Percentiles rank a stretch among this genome's conserved stretches.
Evolutionary conservation across 2,797 vertebrate species (phyloP).

Genomic region (Bradypodion pumilum): DNA sequence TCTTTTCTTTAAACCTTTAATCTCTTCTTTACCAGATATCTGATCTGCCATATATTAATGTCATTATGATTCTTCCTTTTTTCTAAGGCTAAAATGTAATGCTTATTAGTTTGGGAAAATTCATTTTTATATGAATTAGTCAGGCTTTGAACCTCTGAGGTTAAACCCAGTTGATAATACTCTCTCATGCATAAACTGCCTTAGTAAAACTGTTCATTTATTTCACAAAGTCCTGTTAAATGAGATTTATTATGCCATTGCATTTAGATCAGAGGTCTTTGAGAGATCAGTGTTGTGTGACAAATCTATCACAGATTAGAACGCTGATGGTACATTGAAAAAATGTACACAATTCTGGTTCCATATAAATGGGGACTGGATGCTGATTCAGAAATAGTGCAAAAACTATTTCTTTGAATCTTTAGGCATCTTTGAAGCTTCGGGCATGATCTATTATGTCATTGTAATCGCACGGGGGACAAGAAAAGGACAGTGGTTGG

Average conservation of each 20-base stretch:
- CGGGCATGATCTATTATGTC: neutral
- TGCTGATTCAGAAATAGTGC: constrained; percentile 29
- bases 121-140: constrained; percentile 50
- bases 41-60: constrained; percentile 44
- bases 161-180: constrained; percentile 54
- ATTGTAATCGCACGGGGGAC: too few species aligned
- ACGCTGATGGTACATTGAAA: neutral
- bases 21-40: constrained; percentile 32
- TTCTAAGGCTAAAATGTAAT: constrained; percentile 39
- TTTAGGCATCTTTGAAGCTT: too few species aligned
- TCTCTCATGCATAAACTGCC: constrained; percentile 26
- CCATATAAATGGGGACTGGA: neutral
- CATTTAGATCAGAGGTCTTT: constrained; percentile 40
- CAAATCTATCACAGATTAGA: neutral
- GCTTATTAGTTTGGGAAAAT: constrained; percentile 48
- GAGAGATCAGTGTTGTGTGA: neutral
- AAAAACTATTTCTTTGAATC: neutral
- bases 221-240: constrained; percentile 54
- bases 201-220: constrained; percentile 45
- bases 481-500: neutral
- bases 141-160: constrained; percentile 48
- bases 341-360: neutral
- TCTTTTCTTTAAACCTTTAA: constrained; percentile 35
- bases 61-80: constrained; percentile 20
- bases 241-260: constrained; percentile 53